phyloP scores from a whole-genome alignment of 2,797 vertebrate genomes.

The Centropyge bicolor region DNA sequence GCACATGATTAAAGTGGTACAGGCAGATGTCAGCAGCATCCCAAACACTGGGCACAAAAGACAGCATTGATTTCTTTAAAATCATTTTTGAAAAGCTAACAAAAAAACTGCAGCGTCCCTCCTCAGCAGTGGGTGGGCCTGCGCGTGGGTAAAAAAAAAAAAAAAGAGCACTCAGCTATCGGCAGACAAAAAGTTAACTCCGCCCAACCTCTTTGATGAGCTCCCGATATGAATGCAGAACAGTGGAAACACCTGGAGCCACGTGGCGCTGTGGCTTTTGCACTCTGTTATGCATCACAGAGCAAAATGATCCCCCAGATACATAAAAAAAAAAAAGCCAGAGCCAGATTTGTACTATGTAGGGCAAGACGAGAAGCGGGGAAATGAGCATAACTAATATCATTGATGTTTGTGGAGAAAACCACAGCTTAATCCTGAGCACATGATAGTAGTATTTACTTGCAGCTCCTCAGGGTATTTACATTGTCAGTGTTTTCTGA shows the following conservation, averaged over 20 bases:
- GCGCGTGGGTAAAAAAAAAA: background rate
- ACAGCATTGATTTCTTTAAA: slow-evolving; percentile 58
- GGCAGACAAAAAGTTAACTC: slow-evolving; percentile 47
- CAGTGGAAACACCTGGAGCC: slow-evolving; percentile 65
- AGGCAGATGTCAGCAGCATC: slow-evolving; percentile 72
- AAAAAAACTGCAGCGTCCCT: slow-evolving; percentile 11
- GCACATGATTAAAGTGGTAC: slow-evolving; percentile 67
- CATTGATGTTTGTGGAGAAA: slow-evolving; percentile 59
- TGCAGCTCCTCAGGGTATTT: slow-evolving; percentile 29
- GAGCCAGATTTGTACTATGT: slow-evolving; percentile 64
- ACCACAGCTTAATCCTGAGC: slow-evolving; percentile 51
- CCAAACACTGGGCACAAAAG: slow-evolving; percentile 65
- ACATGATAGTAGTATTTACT: slow-evolving; percentile 49
- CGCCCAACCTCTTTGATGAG: slow-evolving; percentile 60
- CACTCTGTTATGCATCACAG: slow-evolving; percentile 64
- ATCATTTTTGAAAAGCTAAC: slow-evolving; percentile 52
- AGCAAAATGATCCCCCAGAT: slow-evolving; percentile 60
- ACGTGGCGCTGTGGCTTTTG: slow-evolving; percentile 51
- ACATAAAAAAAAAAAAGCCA: background rate
- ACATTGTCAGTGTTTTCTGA: slow-evolving; percentile 39
- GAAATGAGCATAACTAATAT: slow-evolving; percentile 65
- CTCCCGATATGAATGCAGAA: slow-evolving; percentile 57
- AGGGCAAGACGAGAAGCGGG: slow-evolving; percentile 48
- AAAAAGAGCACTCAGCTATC: slow-evolving; percentile 12
- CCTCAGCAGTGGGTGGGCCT: slow-evolving; percentile 10